phyloP scores from a whole-genome alignment of 1,140 invertebrate genomes.

The Drosophila santomea region DNA sequence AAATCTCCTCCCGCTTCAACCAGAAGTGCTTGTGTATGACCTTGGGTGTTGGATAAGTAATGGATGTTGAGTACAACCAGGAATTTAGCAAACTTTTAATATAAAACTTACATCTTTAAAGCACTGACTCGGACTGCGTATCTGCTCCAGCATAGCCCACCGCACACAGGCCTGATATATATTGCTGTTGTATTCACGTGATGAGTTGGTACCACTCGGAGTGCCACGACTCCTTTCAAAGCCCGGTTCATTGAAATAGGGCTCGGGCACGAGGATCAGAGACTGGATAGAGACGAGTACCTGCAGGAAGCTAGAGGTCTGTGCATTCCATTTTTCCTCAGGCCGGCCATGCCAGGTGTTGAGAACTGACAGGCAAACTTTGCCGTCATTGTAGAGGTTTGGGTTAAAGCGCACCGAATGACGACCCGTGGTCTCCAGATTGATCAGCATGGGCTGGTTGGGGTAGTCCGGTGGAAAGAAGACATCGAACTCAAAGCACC shows the following conservation, averaged over 20 bases:
- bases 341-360: slow-evolving; percentile 99
- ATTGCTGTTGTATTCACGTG: slow-evolving; percentile 97
- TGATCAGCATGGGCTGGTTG: slow-evolving; percentile 92
- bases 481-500: slow-evolving; percentile 96
- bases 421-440: slow-evolving; percentile 97
- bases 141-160: slow-evolving; percentile 98
- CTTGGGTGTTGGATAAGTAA: slow-evolving; percentile 81
- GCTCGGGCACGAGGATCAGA: slow-evolving; percentile 97
- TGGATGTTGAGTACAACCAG: no score
- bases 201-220: slow-evolving; percentile 93
- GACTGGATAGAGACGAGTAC: slow-evolving; percentile 98
- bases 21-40: slow-evolving; percentile 97
- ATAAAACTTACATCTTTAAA: slow-evolving; percentile 91
- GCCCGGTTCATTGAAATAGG: slow-evolving; percentile 99
- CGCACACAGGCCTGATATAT: slow-evolving; percentile 97
- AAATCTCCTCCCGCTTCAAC: slow-evolving; percentile 96
- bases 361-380: slow-evolving; percentile 97
- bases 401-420: slow-evolving; percentile 98
- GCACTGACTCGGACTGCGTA: slow-evolving; percentile 95
- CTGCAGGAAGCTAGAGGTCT: slow-evolving; percentile 98
- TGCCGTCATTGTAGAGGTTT: slow-evolving; percentile 98
- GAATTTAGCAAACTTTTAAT: neutral
- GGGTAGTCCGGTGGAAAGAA: slow-evolving; percentile 96
- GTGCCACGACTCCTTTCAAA: slow-evolving; percentile 97
- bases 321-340: slow-evolving; percentile 99